Base-by-base conservation (phyloP, 2,888 invertebrate species). In the Heliconius ismenius region DNA sequence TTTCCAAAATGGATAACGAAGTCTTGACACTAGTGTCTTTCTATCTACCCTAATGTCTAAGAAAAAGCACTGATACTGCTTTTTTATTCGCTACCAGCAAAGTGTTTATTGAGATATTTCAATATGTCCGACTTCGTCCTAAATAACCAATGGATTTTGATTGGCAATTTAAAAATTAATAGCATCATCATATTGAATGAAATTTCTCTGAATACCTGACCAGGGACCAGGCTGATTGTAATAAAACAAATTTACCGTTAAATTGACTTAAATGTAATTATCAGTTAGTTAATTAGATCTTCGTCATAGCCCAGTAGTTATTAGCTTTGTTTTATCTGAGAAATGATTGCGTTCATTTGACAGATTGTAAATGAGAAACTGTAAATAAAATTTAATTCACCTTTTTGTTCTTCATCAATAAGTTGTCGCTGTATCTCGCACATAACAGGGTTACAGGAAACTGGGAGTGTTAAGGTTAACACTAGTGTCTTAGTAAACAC, bases 241-340 rank as follows among this genome's bases (percentile, higher is more conserved):
- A 77, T 74, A 73, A 67, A 80, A 79, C 62, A 77, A 79, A 75
- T 74, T 70, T 75, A 77, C 76, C 85, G 84, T 84, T 84, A 88
- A 90, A 90, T 90, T 86, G 84, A 83, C 85, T 85, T 83, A 89
- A 87, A 88, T 84, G 86, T 84, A 91, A 92, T 90, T 91, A 90
- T 84, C 86, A 85, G 84, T 85, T 82, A 82, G 84, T 88, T 88
- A 90, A 90, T 90, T 88, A 85, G 87, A 86, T 87, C 85, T 88
- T 81, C 83, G 81, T 84, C 78, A 74, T 80, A 80, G 79, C 78
- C 76, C 78, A 79, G 68, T 81, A 78, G 77, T 75, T 73, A 73
- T 67, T 62, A 63, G 72, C 73, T 76, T 73, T 74, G 64, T 72
- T 72, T 64, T 49, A 69, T 63, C 69, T 63, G 63, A 49, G 62